Percentiles rank a stretch among this genome's conserved stretches.
Conservation (phyloP, 2,113 vertebrate genomes). For the Redunca redunca region DNA sequence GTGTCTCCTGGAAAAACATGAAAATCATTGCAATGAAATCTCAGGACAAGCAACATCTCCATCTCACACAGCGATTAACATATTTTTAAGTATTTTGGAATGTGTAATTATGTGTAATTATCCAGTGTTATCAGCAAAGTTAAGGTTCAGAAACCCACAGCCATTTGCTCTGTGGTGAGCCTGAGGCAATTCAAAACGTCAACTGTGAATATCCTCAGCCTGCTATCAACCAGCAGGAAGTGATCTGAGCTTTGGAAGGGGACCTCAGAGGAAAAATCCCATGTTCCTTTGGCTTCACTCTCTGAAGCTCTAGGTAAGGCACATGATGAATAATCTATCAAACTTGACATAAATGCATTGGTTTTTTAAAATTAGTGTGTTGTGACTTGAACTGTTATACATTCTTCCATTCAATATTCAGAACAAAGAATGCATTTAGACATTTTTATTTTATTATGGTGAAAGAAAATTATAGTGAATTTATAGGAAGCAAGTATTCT, state of each 20-base stretch:
- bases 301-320: not conserved
- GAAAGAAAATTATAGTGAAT: constrained; percentile 64
- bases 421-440: constrained; percentile 30
- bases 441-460: constrained; percentile 69
- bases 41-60: not conserved
- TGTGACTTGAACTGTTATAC: constrained; percentile 69
- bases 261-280: not conserved
- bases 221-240: not conserved
- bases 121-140: not conserved
- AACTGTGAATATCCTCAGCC: not conserved
- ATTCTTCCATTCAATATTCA: constrained; percentile 55
- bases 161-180: not conserved
- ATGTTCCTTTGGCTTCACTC: not conserved
- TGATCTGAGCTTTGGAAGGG: not conserved
- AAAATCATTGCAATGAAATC: not conserved
- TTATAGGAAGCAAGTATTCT: constrained; percentile 70
- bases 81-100: not conserved
- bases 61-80: not conserved
- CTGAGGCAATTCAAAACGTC: not conserved
- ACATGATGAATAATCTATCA: not conserved
- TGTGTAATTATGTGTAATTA: not conserved
- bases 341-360: constrained; percentile 5
- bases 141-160: not conserved
- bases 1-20: not conserved
- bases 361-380: constrained; percentile 58